These are phyloP conservation scores for Sweltsa coloradensis DNA, from an alignment of 1,140 invertebrate species.

Conservation along the genomic window DNA sequence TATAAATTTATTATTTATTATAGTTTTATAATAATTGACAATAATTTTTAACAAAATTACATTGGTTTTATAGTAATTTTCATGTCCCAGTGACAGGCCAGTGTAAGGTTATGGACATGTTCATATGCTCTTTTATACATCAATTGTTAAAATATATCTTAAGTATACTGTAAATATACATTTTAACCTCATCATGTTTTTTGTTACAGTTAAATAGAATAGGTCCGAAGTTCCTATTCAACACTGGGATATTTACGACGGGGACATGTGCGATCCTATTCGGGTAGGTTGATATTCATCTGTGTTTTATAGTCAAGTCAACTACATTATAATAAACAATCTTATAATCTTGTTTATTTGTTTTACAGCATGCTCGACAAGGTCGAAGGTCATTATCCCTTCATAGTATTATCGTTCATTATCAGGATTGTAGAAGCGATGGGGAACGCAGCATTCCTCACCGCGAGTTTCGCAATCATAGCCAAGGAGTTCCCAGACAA, in stretches of 20 bases:
- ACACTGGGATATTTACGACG: conserved; percentile 74
- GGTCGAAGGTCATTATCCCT: conserved; percentile 64
- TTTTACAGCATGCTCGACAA: conserved; percentile 58
- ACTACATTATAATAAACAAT: neutral
- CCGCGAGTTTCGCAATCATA: conserved; percentile 84
- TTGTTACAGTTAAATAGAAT: conserved; percentile 53
- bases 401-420: conserved; percentile 74
- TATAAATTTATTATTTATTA: too few species aligned
- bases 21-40: too few species aligned
- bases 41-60: too few species aligned
- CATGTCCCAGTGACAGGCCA: too few species aligned
- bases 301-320: neutral
- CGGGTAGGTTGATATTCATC: conserved; percentile 39
- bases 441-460: conserved; percentile 84
- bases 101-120: too few species aligned
- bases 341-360: conserved; percentile 15
- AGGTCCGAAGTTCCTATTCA: conserved; percentile 76
- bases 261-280: conserved; percentile 75
- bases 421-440: conserved; percentile 83
- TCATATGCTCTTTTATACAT: too few species aligned
- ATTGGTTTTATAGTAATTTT: too few species aligned
- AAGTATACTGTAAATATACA: too few species aligned
- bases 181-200: conserved; percentile 13
- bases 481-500: conserved; percentile 87
- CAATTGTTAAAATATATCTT: too few species aligned